Base-by-base conservation (phyloP, 2,888 invertebrate genomes). In the Gymnosoma rotundatum region DNA sequence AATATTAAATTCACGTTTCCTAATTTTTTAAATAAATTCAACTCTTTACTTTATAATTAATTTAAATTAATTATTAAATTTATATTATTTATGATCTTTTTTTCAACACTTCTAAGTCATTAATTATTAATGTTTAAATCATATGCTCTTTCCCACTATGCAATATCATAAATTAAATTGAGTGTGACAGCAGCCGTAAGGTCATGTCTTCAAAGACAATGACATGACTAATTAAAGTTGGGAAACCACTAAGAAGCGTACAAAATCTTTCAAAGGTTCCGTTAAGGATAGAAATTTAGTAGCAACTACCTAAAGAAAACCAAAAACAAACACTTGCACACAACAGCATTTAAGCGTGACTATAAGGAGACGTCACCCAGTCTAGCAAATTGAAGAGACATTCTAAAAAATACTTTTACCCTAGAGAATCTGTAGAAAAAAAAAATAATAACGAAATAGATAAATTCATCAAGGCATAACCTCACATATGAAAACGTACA, bases 201-300 rank as follows among this genome's bases (percentile, higher is more conserved):
- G 73, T 67, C 52, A 32, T 69, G 50, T 16, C 42, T 50, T 79
- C 58, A 42, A 14, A 74, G 50, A 74, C 74, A 74, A 83, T 83
- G 78, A 78, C 78, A 83, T 42, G 78, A 83, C 73, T 78, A 83
- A 80, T 78, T 83, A 80, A 79, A 79, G 70, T 66, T 54, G 72
- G 72, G 32, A 83, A 80, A 75, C 79, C 79, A 66, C 75, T 56
- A 67, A 73, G 78, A 74, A 74, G 52, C 60, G 25, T 54, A 73
- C 32, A 60, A 58, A 52, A 58, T 42, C 54, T 54, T 72, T 50
- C 36, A 60, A 61, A 73, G 50, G 61, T 21, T 36, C 21, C 18
- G 21, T 38, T 48, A 36, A 36, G 36, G 14, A 58, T 60, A 72
- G n/a, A 48, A 42, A 78, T n/a, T 20, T 54, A 63, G 78, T 72